Percentiles rank a stretch among this genome's conserved stretches.
Evolutionary conservation across 2,113 vertebrate genomes (phyloP).

Genomic region (Tapirus terrestris): DNA sequence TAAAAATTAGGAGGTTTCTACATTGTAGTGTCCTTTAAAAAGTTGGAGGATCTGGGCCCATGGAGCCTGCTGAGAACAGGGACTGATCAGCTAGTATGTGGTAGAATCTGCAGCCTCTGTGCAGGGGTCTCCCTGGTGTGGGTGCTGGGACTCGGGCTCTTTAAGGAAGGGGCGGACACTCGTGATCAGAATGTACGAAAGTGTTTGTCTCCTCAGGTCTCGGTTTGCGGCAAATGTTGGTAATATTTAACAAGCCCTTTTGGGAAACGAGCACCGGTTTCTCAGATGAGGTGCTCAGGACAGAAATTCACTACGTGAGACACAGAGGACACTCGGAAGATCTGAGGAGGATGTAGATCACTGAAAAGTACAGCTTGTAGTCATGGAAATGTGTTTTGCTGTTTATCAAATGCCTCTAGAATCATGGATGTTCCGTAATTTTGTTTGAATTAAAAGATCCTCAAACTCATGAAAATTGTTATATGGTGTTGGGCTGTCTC

Average conservation of each 20-base stretch:
- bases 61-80: not conserved
- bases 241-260: not conserved
- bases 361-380: not conserved
- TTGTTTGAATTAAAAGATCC: constrained; percentile 62
- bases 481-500: not conserved
- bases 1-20: constrained; percentile 6
- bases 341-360: not conserved
- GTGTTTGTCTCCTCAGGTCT: not conserved
- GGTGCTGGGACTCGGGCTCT: not conserved
- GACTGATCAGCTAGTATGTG: not conserved
- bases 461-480: not conserved
- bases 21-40: not conserved
- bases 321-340: not conserved
- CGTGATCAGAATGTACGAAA: not conserved
- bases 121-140: not conserved
- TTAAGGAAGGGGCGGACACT: not conserved
- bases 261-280: not conserved
- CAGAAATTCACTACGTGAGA: not conserved
- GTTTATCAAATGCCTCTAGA: not conserved
- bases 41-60: not conserved
- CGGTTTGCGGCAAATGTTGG: not conserved
- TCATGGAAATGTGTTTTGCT: not conserved
- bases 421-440: not conserved
- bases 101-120: not conserved
- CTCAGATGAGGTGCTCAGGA: not conserved